A percentile compares a stretch with the other conserved stretches of the same genome.
These are phyloP conservation scores for Lutraria lutraria DNA, from an alignment of 2,888 invertebrate genomes.

Conservation along the genomic window DNA sequence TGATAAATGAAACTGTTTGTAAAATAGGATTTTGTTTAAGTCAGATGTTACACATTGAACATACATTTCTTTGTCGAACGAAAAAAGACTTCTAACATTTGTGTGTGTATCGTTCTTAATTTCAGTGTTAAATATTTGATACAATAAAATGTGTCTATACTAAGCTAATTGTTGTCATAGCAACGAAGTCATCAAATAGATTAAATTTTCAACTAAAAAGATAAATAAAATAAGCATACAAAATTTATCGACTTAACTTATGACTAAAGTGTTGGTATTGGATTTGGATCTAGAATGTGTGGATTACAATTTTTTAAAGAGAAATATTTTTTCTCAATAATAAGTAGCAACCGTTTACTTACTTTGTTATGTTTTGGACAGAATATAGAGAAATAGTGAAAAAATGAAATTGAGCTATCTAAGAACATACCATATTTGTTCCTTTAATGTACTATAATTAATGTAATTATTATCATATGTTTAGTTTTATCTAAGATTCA, in stretches of 20 bases:
- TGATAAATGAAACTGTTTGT: too few relatives aligned
- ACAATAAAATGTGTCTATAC: not conserved
- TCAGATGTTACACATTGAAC: too few relatives aligned
- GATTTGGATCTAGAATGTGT: not conserved
- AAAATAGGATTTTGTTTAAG: too few relatives aligned
- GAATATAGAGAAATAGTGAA: too few relatives aligned
- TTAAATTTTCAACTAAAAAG: slow-evolving; percentile 13
- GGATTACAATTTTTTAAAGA: not conserved
- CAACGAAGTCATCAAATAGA: not conserved
- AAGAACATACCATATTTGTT: too few relatives aligned
- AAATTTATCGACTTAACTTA: not conserved
- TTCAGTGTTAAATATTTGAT: not conserved
- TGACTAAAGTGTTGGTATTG: not conserved
- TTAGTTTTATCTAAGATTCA: too few relatives aligned
- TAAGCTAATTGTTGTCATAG: not conserved
- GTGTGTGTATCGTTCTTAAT: not conserved
- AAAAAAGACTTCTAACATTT: too few relatives aligned
- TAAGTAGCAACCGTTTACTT: not conserved
- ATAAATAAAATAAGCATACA: slow-evolving; percentile 11
- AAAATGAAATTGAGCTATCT: too few relatives aligned
- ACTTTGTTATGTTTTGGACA: not conserved
- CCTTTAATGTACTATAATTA: too few relatives aligned
- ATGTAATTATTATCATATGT: too few relatives aligned
- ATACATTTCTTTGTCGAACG: too few relatives aligned
- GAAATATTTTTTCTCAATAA: slow-evolving; percentile 1